Base-by-base conservation (phyloP, 2,797 vertebrate species). In the Nyctibius grandis region DNA sequence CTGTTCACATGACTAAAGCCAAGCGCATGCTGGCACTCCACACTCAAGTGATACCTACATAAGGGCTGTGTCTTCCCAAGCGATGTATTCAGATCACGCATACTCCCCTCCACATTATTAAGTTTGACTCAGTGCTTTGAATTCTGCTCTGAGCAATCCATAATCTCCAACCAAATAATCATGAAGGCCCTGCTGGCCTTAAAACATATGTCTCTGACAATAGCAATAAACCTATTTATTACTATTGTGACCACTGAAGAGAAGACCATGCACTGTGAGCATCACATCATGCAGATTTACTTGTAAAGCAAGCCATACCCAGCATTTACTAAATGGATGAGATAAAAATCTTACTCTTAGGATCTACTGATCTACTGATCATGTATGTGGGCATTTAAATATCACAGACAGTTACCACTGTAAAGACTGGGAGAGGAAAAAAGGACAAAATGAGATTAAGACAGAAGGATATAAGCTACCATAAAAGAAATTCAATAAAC, bases 191-290 rank as follows among this genome's bases (percentile, higher is more conserved):
- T 86, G 76, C 83, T 91, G 95, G 91, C 89, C 95, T 96, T 93
- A 93, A 93, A 93, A 89, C 91, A 92, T 96, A 95, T 93, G 93
- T 95, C 94, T 96, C 90, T 96, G 96, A 95, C 93, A 96, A 93
- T 48, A 94, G 93, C 90, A 96, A 95, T 96, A 96, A 95, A 91
- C 61, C 88, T 85, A 94, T 95, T 96, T 97, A 96, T 97, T 96
- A 89, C 82, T 83, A n/a, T 74, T 91, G 94, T 69, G 93, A 86
- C 91, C 91, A 60, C 90, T 57, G 79, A 85, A 93, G 93, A 67
- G 38, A 56, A 88, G 90, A 40, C 57, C 42, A 7, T 9, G 73
- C 28, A 23, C 42, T 9, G 47, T 1, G 50, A 92, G 50, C 31
- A 15, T 36, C 89, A 28, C 57, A 36, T 67, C 64, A 65, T 19